Evolutionary conservation across 2,797 vertebrate genomes (phyloP).

Genomic region (Lycodopsis pacificus): DNA sequence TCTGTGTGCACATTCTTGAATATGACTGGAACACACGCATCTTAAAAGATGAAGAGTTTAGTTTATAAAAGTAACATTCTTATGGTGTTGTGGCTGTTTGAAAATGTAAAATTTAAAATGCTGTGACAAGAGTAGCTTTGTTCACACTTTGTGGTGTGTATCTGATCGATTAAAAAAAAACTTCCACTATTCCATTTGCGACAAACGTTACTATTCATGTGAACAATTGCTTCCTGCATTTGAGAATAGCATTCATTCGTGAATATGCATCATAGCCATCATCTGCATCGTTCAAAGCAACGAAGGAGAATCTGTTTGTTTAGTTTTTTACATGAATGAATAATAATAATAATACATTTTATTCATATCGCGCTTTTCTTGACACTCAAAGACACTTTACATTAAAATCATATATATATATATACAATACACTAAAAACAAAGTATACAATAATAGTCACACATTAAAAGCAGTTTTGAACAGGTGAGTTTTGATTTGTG

Average conservation of each 20-base stretch:
- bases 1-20: slow-evolving; percentile 2
- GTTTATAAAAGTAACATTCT: background rate
- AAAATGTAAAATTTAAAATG: background rate
- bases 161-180: background rate
- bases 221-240: background rate
- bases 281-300: background rate
- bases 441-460: no score
- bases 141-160: background rate
- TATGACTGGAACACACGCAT: slow-evolving; percentile 12
- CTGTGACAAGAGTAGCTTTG: background rate
- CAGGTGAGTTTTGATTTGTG: no score
- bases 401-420: no score
- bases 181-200: background rate
- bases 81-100: background rate
- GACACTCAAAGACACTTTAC: no score
- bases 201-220: background rate
- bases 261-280: background rate
- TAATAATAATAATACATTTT: no score
- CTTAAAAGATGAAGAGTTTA: slow-evolving; percentile 2
- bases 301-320: background rate
- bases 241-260: background rate
- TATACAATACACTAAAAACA: no score
- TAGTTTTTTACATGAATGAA: no score
- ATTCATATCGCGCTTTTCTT: no score
- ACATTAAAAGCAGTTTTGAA: no score